phyloP scores from a whole-genome alignment of 2,113 vertebrate species.

The Sylvia atricapilla region DNA sequence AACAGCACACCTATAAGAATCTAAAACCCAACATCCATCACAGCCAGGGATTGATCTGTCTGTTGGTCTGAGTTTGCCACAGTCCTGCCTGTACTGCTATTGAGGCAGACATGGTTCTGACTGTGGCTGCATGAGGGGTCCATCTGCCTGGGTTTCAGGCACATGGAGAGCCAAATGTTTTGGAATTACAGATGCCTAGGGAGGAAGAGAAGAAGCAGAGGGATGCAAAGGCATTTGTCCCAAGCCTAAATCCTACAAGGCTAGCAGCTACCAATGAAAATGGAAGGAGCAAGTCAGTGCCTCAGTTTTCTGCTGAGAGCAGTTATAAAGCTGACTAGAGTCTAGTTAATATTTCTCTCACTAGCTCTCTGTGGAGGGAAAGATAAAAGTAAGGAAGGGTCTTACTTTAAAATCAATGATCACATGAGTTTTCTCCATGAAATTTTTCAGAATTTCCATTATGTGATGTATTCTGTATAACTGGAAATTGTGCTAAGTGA shows the following conservation, averaged over 20 bases:
- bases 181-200: neutral
- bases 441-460: slow-evolving; percentile 39
- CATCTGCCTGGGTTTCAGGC: neutral
- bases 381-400: neutral
- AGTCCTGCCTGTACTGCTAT: neutral
- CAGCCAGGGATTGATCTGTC: neutral
- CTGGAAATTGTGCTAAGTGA: neutral
- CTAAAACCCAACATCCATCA: neutral
- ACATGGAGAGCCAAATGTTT: neutral
- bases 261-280: neutral
- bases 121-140: fast-evolving
- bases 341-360: neutral
- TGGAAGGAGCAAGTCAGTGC: neutral
- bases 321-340: neutral
- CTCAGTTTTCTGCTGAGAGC: neutral
- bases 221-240: neutral
- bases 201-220: neutral
- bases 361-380: neutral
- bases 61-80: neutral
- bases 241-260: neutral
- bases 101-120: neutral
- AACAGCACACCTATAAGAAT: neutral
- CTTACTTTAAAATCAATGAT: neutral
- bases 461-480: neutral
- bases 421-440: neutral